Base-by-base conservation (phyloP, 2,888 invertebrate genomes). In the Encarsia formosa region DNA sequence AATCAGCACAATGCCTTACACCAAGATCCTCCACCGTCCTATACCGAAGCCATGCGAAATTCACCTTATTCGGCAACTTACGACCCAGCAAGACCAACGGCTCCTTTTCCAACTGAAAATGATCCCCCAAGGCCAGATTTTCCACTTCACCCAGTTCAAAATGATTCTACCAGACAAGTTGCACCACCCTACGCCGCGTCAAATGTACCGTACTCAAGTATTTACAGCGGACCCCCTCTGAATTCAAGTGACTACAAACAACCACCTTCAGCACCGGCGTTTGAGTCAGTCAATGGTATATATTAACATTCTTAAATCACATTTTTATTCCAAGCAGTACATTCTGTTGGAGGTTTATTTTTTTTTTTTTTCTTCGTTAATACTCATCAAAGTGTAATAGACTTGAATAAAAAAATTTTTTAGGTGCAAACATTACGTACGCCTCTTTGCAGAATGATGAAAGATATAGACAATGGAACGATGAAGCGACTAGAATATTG, bases 1-100 rank as follows among this genome's bases (percentile, higher is more conserved):
- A 43, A 39, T 34, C 39, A 11, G 22, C 26, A 13, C 6, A 11
- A 24, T 19, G 34, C n/a, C 2, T 3, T 4, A 19, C 29, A 35
- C 18, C n/a, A n/a, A 4, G 51, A 52, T 5, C 22, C 37, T 13
- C 51, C 51, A 18, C 51, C 51, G 22, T 35, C 51, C 4, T 52
- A 52, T 26, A 37, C 15, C 15, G 50, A 44, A 40, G 50, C 50
- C 34, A 44, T 50, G 19, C 8, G 20, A 34, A 32, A 15, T 32
- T 24, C 23, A 4, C 40, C 26, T 4, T 23, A 19, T 4, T 3
- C 13, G 20, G 13, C 16, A 15, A 41, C 16, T 16, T 22, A 48
- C 13, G 13, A 18, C 6, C 8, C 32, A 29, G 19, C 39, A 5
- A 34, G 1, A 16, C 45, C 45, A 6, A 22, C 40, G 8, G 41